A percentile compares a stretch with the other conserved stretches of the same genome.
Evolutionary conservation across 2,113 vertebrate genomes (phyloP).

Genomic region (Campylomormyrus tamandua): DNA sequence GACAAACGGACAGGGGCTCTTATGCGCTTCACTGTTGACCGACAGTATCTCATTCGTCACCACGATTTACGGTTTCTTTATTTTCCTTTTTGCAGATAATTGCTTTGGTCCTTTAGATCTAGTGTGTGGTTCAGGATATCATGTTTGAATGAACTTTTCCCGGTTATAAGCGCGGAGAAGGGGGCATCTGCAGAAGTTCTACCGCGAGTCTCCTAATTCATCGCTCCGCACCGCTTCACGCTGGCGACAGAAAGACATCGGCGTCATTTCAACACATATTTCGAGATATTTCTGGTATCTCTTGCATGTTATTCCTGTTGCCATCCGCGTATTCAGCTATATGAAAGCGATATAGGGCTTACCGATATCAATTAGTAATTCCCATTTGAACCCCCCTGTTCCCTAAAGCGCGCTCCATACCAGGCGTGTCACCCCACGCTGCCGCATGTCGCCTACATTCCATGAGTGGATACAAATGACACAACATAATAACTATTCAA

Average conservation of each 20-base stretch:
- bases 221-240: slow-evolving; percentile 15
- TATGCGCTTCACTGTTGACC: not conserved
- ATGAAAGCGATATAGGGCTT: not conserved
- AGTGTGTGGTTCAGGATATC: slow-evolving; percentile 14
- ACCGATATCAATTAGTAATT: not conserved
- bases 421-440: not conserved
- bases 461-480: not conserved
- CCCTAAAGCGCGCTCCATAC: not conserved
- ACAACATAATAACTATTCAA: slow-evolving; percentile 7
- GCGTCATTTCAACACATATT: slow-evolving; percentile 6
- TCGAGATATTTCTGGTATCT: not conserved
- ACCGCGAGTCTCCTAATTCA: not conserved
- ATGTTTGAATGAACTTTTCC: slow-evolving; percentile 3
- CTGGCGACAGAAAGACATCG: not conserved
- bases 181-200: not conserved
- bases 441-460: not conserved
- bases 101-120: not conserved
- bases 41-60: not conserved
- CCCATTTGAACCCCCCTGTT: not conserved
- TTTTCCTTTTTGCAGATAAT: not conserved
- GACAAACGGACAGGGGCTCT: not conserved
- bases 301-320: not conserved
- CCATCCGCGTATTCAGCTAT: not conserved
- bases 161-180: not conserved
- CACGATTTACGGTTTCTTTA: not conserved